Conservation (phyloP, 2,888 invertebrate species). For the Ariolimax columbianus region DNA sequence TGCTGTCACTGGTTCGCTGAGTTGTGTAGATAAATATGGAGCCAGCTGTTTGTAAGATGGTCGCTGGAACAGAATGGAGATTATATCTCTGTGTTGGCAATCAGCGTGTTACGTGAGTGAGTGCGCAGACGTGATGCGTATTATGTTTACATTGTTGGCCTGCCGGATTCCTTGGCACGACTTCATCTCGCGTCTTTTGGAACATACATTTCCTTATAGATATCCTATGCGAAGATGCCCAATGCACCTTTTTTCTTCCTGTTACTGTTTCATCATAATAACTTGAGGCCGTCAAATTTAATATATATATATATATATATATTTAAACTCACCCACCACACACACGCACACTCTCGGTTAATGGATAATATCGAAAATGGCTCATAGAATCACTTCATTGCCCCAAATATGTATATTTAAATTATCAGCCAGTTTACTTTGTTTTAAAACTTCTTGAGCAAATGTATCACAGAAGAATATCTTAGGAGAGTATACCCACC, state of each 20-base stretch:
- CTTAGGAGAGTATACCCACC: too few relatives aligned
- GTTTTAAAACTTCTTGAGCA: too few relatives aligned
- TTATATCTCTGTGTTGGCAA: slow-evolving; percentile 1
- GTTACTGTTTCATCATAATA: too few relatives aligned
- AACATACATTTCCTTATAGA: not conserved
- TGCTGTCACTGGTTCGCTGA: not conserved
- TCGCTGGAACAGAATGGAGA: not conserved
- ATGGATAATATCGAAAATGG: too few relatives aligned
- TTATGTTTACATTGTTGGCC: slow-evolving; percentile 6
- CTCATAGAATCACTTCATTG: too few relatives aligned
- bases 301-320: slow-evolving; percentile 14
- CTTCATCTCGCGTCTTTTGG: not conserved
- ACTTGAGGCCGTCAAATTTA: too few relatives aligned
- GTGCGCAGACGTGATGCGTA: slow-evolving; percentile 4
- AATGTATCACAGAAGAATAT: too few relatives aligned
- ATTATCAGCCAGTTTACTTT: too few relatives aligned
- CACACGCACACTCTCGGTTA: not conserved
- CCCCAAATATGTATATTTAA: too few relatives aligned
- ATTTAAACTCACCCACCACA: not conserved
- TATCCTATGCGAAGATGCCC: not conserved
- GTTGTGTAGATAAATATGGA: slow-evolving; percentile 16
- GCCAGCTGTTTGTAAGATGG: not conserved
- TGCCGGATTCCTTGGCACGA: not conserved
- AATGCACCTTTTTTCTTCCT: not conserved
- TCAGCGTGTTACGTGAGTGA: not conserved